Conservation (phyloP, 2,113 vertebrate species). For the Paralichthys olivaceus region DNA sequence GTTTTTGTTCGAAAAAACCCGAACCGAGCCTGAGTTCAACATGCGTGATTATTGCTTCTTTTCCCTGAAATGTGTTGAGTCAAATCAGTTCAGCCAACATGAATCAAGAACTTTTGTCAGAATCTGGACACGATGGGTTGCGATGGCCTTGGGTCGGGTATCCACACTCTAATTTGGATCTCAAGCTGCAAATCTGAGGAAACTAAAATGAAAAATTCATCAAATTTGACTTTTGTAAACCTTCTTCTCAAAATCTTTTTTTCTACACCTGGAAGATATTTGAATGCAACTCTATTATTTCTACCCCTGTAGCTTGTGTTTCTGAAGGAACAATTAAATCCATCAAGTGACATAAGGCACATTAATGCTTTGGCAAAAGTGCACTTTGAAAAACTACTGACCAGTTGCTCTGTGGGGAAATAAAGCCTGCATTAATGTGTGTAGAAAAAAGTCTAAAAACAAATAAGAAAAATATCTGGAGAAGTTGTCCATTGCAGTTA, state of each 20-base stretch:
- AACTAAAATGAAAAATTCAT: neutral
- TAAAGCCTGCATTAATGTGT: neutral
- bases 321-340: slow-evolving; percentile 1
- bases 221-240: neutral
- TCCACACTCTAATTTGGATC: too few species aligned
- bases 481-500: neutral
- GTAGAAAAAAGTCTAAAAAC: neutral
- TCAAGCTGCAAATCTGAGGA: neutral
- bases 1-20: too few species aligned
- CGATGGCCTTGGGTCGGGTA: too few species aligned
- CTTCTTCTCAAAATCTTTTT: neutral
- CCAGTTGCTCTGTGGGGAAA: neutral
- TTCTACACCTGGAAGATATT: neutral
- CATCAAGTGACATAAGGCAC: neutral
- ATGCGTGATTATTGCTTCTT: too few species aligned
- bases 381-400: neutral
- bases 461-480: too few species aligned
- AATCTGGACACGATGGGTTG: too few species aligned
- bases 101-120: too few species aligned
- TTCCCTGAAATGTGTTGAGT: too few species aligned
- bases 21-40: too few species aligned
- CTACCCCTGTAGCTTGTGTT: neutral
- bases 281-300: neutral
- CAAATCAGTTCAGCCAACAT: too few species aligned
- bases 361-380: neutral